Base-by-base conservation (phyloP, 2,888 invertebrate species). In the Xylophagus ater region DNA sequence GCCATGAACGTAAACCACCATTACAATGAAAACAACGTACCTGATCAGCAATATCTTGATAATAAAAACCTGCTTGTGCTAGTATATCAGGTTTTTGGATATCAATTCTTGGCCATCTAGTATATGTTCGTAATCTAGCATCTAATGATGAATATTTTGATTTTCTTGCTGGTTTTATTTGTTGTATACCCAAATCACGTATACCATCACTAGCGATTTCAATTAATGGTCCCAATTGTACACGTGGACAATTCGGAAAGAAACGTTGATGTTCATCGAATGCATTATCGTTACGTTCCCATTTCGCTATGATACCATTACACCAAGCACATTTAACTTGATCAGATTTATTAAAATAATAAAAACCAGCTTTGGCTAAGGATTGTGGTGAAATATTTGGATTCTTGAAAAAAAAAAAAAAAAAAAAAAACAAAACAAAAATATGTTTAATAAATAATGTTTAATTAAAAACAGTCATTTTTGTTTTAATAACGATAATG, bases 1-100 rank as follows among this genome's bases (percentile, higher is more conserved):
- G 84, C 94, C 94, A 96, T 57, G 83, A 81, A 48, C 84, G 74
- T 33, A 96, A 68, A 0, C 92, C 90, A 29, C 92, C 92, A 61
- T 89, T 89, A 63, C 96, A 96, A 66, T 88, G 87, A 67, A 92
- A 94, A 62, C 94, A 96, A 40, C 87, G 77, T 44, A 73, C 74
- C 65, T 78, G 78, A 60, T 84, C 84, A 31, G 72, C 74, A 15
- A 67, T 66, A 13, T 79, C 79, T 49, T 74, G 78, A 57, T 88
- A 92, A 60, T 81, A 93, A 63, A 94, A 89, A 4, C 93, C 93
- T 14, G 93, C 89, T 39, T 80, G 78, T 0, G 90, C 82, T 40
- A 94, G 63, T 7, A 76, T 69, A 43, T 78, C 72, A 0, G 89
- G 85, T 2, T 75, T 77, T 61, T 89, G 89, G 15, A 76, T 73